A percentile compares a stretch with the other conserved stretches of the same genome.
Evolutionary conservation across 92 coral and sea anemone species (phyloP).

Genomic region (Epizoanthus ramosus): DNA sequence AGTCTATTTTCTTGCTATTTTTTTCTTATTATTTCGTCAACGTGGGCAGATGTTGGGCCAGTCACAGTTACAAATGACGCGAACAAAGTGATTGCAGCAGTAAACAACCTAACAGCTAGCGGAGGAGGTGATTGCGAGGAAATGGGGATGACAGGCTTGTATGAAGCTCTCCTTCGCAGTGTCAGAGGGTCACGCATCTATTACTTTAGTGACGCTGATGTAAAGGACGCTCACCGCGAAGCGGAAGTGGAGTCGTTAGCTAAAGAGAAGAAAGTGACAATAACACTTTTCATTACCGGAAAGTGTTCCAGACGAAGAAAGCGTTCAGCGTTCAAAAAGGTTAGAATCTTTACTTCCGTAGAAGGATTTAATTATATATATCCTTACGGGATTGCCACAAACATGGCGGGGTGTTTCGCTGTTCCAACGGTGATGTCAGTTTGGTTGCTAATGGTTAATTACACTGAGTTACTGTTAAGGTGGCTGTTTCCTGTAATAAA

Average conservation of each 20-base stretch:
- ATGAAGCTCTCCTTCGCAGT: slow-evolving; percentile 62
- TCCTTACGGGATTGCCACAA: not conserved
- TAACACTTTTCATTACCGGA: slow-evolving; percentile 56
- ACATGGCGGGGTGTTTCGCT: not conserved
- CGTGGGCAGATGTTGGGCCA: slow-evolving; percentile 64
- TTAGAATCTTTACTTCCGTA: no score
- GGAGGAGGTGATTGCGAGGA: slow-evolving; percentile 73
- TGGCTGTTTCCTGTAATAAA: no score
- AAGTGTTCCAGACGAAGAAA: slow-evolving; percentile 40
- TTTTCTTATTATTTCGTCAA: not conserved
- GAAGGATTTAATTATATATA: no score
- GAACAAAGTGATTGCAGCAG: slow-evolving; percentile 56
- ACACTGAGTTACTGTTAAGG: not conserved
- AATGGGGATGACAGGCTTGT: slow-evolving; percentile 71
- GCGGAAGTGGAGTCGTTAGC: slow-evolving; percentile 56
- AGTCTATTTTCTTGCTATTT: not conserved
- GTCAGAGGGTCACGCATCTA: slow-evolving; percentile 52
- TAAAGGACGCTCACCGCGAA: slow-evolving; percentile 50
- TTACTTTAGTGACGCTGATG: slow-evolving; percentile 72
- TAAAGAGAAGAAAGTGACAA: slow-evolving; percentile 45
- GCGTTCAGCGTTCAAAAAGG: slow-evolving; percentile 30
- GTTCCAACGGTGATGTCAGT: not conserved
- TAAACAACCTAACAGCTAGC: slow-evolving; percentile 43
- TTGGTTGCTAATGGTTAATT: no score
- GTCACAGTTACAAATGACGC: slow-evolving; percentile 59